Base-by-base conservation (phyloP, 2,888 invertebrate species). In the Mesoligia furuncula region DNA sequence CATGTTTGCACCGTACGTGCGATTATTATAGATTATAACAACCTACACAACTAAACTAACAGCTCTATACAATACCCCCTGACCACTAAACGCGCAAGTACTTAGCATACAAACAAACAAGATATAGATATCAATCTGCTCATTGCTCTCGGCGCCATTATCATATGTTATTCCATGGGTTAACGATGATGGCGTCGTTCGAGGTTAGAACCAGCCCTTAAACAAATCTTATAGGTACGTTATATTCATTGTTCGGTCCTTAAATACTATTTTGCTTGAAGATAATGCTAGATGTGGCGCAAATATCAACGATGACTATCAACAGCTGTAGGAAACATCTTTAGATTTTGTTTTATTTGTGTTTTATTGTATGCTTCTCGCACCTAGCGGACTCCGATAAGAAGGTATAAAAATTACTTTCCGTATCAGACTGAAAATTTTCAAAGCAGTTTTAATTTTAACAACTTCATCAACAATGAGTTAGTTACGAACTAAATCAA, bases 121-220 rank as follows among this genome's bases (percentile, higher is more conserved):
- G 90, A 91, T 91, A 92, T 89, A 92, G 93, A 93, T 93, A 91
- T 92, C 91, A 91, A 93, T 93, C 93, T 91, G 90, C 88, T 91
- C 91, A 93, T 92, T 91, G 90, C 90, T 80, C 80, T 71, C 64
- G 67, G 57, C 48, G 51, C 75, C 77, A 83, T 83, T 86, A 80
- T 75, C 78, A 65, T 78, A 66, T 72, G 80, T 77, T 75, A 31
- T 68, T 75, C 77, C 76, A 81, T 70, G 80, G 75, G 73, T 72
- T 80, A 81, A 80, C 71, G 86, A 84, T 75, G 84, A 79, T 79
- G 83, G 70, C 75, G 64, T 45, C 74, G 42, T 79, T 79, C 17
- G 70, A 67, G 66, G 86, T 78, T 61, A 31, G 17, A 59, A 74
- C 36, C 36, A 71, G 9, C 64, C 57, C 62, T 61, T 62, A 27